Percentiles rank a stretch among this genome's conserved stretches.
Evolutionary conservation across 2,113 vertebrate species (phyloP).

Genomic region (Hydrochoerus hydrochaeris): DNA sequence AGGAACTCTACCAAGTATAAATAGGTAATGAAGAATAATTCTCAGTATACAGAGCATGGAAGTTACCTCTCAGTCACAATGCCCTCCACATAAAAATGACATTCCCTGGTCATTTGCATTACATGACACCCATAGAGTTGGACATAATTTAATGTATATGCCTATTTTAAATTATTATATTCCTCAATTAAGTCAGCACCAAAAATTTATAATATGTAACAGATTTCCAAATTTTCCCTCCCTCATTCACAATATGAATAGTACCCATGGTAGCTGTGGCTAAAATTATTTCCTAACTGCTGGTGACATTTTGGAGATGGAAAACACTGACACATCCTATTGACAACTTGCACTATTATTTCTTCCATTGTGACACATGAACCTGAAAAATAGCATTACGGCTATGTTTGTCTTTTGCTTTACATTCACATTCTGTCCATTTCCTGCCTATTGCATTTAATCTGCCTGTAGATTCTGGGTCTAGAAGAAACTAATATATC

Average conservation of each 20-base stretch:
- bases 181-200: neutral
- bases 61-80: neutral
- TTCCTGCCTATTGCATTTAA: conserved; percentile 55
- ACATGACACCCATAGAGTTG: neutral
- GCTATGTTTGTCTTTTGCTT: neutral
- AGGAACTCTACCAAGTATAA: neutral
- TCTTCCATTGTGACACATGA: conserved; percentile 24
- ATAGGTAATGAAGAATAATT: neutral
- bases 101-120: neutral
- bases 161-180: neutral
- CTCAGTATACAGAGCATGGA: neutral
- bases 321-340: conserved; percentile 57
- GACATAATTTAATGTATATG: neutral
- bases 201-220: neutral
- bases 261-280: neutral
- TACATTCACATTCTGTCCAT: conserved; percentile 35
- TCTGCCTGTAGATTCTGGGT: conserved; percentile 57
- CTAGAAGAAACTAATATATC: conserved; percentile 58
- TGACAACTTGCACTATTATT: neutral
- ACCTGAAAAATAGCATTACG: conserved; percentile 55
- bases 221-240: neutral
- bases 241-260: neutral
- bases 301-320: conserved; percentile 60
- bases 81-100: neutral
- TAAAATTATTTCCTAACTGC: conserved; percentile 59